Evolutionary conservation across 2,797 vertebrate species (phyloP).

Genomic region (Halcyon smyrnensis): DNA sequence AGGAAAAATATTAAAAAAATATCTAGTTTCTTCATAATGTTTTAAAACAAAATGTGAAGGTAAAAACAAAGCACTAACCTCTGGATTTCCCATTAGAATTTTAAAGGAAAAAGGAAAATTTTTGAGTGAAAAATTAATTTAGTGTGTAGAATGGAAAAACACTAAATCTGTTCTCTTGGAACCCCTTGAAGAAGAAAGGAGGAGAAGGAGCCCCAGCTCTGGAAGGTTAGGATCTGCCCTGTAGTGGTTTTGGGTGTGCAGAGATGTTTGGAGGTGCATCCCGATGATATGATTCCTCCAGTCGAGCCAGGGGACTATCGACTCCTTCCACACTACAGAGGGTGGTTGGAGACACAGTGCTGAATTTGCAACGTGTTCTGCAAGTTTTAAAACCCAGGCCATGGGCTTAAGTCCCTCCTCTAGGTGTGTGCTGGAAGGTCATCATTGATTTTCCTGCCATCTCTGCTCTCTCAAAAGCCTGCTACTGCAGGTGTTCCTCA

Average conservation of each 20-base stretch:
- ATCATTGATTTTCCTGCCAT: not conserved
- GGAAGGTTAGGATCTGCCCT: not conserved
- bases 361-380: not conserved
- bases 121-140: not conserved
- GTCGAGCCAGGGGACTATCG: accelerated
- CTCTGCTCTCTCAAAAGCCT: not conserved
- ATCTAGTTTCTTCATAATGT: accelerated
- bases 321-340: accelerated
- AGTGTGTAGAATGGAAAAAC: not conserved
- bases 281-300: accelerated
- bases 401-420: accelerated
- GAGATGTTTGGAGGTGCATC: not conserved
- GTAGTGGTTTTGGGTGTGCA: not conserved
- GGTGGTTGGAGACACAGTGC: not conserved
- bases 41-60: not conserved
- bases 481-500: not conserved
- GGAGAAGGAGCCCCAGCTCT: not conserved
- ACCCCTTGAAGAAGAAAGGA: accelerated
- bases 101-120: not conserved
- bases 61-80: not conserved
- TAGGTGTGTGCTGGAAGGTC: not conserved
- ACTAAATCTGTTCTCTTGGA: accelerated
- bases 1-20: not conserved
- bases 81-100: not conserved
- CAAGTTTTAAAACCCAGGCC: not conserved